Percentiles rank a stretch among this genome's conserved stretches.
Conservation (phyloP, 2,888 invertebrate genomes). For the Mystacides longicornis region DNA sequence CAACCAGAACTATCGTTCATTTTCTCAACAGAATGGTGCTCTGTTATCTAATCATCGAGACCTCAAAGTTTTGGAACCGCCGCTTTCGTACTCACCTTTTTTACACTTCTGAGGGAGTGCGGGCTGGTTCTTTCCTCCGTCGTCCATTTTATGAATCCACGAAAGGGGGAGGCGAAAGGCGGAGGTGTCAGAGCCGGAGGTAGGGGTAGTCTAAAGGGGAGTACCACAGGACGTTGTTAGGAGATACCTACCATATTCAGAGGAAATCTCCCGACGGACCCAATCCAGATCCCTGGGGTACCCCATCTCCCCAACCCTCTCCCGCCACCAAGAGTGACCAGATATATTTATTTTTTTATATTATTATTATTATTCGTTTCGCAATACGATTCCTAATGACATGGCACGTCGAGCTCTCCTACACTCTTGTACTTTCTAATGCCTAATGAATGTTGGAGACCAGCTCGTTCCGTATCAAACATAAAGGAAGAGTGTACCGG, state of each 20-base stretch:
- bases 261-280: background rate
- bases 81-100: background rate
- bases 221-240: background rate
- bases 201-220: background rate
- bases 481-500: too few species aligned
- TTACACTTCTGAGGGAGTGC: background rate
- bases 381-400: background rate
- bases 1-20: too few species aligned
- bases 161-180: too few species aligned
- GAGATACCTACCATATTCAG: background rate
- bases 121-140: background rate
- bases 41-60: too few species aligned
- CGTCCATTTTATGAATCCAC: background rate
- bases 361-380: background rate
- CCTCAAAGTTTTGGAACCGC: background rate
- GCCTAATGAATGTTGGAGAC: too few species aligned
- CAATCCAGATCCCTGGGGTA: background rate
- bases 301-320: background rate
- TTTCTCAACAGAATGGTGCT: too few species aligned
- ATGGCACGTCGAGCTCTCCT: background rate
- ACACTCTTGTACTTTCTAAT: too few species aligned
- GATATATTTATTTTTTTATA: background rate
- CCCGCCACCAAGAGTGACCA: background rate
- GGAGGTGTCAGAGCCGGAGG: background rate
- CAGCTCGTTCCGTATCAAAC: too few species aligned